Evolutionary conservation across 2,888 invertebrate genomes (phyloP).

Genomic region (Drosophila atripex): DNA sequence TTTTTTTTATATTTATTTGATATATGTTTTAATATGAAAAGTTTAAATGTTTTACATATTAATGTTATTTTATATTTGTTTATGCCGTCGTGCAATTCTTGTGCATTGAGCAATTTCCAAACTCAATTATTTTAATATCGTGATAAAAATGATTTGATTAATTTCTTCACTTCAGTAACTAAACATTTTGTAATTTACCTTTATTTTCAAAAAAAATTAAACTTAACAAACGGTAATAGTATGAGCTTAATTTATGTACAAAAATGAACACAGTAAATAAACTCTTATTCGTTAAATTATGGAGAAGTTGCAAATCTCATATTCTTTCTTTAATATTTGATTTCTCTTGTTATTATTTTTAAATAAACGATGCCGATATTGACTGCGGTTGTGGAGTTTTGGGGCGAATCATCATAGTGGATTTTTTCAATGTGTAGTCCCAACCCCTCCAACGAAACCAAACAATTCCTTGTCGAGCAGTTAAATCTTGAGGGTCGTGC

Average conservation of each 20-base stretch:
- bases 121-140: too few relatives aligned
- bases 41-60: too few relatives aligned
- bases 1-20: too few relatives aligned
- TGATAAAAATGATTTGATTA: too few relatives aligned
- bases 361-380: constrained; percentile 49
- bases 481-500: constrained; percentile 94
- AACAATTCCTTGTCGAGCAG: constrained; percentile 95
- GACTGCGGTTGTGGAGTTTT: constrained; percentile 79
- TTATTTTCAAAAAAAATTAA: too few relatives aligned
- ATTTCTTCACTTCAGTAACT: too few relatives aligned
- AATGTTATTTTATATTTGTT: too few relatives aligned
- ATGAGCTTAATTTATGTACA: background rate
- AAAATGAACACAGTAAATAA: background rate
- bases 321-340: background rate
- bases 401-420: constrained; percentile 96
- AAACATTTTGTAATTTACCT: too few relatives aligned
- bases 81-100: too few relatives aligned
- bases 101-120: too few relatives aligned
- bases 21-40: too few relatives aligned
- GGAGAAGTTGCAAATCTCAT: background rate
- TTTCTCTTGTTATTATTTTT: background rate
- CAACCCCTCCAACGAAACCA: constrained; percentile 98
- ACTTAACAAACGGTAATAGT: background rate
- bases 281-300: too few relatives aligned
- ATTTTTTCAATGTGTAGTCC: constrained; percentile 95